Percentiles rank a stretch among this genome's conserved stretches.
phyloP scores from a whole-genome alignment of 2,888 invertebrate species.

The Thymelicus lineola region DNA sequence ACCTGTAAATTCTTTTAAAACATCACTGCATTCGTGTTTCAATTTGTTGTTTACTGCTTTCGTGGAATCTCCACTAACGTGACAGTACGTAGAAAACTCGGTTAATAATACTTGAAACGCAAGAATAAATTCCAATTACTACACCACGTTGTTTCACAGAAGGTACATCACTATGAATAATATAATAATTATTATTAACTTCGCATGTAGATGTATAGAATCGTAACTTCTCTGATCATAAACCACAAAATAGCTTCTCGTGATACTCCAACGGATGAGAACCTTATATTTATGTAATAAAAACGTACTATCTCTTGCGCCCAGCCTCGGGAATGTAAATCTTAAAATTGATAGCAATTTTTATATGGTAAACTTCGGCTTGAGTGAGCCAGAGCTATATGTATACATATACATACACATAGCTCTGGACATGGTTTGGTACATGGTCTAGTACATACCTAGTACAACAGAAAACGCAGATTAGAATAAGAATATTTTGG shows the following conservation, averaged over 20 bases:
- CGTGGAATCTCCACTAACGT: background rate
- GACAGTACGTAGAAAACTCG: background rate
- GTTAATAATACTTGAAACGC: background rate
- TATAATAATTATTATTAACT: background rate
- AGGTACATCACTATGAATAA: background rate
- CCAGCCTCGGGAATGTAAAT: background rate
- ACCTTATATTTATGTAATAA: conserved; percentile 8
- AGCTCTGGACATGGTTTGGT: too few relatives aligned
- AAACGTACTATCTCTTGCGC: conserved; percentile 2
- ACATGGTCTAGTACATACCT: too few relatives aligned
- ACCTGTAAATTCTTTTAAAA: too few relatives aligned
- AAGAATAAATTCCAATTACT: background rate
- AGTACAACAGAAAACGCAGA: too few relatives aligned
- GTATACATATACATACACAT: too few relatives aligned
- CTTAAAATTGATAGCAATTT: conserved; percentile 10
- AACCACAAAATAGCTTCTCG: background rate
- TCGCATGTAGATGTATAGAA: background rate
- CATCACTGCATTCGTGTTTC: background rate
- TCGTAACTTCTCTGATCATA: background rate
- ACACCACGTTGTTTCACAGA: background rate
- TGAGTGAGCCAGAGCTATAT: background rate
- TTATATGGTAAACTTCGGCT: background rate
- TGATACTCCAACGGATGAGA: conserved; percentile 4
- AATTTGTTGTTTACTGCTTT: background rate
- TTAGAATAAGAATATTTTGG: too few relatives aligned